phyloP scores from a whole-genome alignment of 2,888 invertebrate genomes.

The Parnassius glacialis region DNA sequence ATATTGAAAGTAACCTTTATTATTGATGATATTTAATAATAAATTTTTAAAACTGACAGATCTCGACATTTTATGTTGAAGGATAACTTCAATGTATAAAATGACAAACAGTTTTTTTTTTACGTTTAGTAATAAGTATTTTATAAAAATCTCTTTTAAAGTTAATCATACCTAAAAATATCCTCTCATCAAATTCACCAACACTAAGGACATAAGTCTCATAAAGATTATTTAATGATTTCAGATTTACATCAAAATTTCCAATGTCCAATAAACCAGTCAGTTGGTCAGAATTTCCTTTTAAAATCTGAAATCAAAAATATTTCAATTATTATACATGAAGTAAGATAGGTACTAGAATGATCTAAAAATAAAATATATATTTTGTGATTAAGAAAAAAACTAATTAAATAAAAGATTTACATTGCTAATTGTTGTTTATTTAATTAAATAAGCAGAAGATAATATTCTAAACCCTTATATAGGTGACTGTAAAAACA shows the following conservation, averaged over 20 bases:
- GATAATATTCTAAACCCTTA: neutral
- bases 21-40: slow-evolving; percentile 30
- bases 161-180: slow-evolving; percentile 90
- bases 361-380: too few species aligned
- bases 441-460: too few species aligned
- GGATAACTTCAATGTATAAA: neutral
- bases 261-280: slow-evolving; percentile 88
- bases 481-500: too few species aligned
- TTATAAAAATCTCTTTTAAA: neutral
- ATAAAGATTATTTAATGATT: slow-evolving; percentile 91
- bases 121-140: neutral
- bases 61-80: slow-evolving; percentile 30
- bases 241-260: slow-evolving; percentile 92
- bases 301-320: slow-evolving; percentile 79
- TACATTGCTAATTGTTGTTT: too few species aligned
- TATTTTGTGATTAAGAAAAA: too few species aligned
- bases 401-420: too few species aligned
- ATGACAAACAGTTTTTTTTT: slow-evolving; percentile 9
- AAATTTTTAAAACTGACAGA: slow-evolving; percentile 31
- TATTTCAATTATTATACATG: slow-evolving; percentile 27
- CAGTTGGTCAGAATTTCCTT: slow-evolving; percentile 85
- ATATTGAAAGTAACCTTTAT: slow-evolving; percentile 19
- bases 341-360: neutral
- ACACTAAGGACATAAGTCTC: slow-evolving; percentile 94
- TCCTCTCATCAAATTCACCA: slow-evolving; percentile 97